A percentile compares a stretch with the other conserved stretches of the same genome.
Conservation (phyloP, 2,888 invertebrate species). For the Strigamia crassipes region DNA sequence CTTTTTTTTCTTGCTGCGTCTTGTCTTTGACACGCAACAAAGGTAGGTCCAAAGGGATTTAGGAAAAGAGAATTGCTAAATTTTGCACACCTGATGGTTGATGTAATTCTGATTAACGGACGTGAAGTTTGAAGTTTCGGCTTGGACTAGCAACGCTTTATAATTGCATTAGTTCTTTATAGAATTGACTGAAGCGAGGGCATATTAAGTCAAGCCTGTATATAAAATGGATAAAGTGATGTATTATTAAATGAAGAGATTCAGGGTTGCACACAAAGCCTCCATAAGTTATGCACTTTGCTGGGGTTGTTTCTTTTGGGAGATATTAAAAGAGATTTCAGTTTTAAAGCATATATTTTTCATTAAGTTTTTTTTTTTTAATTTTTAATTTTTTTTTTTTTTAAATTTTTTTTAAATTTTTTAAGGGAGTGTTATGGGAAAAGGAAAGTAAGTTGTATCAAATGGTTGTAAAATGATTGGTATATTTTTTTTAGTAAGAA, state of each 20-base stretch:
- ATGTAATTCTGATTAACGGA: slow-evolving; percentile 32
- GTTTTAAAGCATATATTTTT: slow-evolving; percentile 6
- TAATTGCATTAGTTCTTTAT: slow-evolving; percentile 34
- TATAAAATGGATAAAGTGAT: slow-evolving; percentile 37
- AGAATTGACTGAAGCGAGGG: slow-evolving; percentile 34
- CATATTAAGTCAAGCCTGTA: slow-evolving; percentile 19
- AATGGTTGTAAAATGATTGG: slow-evolving; percentile 27
- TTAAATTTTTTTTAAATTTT: not conserved
- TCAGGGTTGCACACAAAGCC: slow-evolving; percentile 20
- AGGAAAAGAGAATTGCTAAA: slow-evolving; percentile 6
- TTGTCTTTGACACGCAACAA: slow-evolving; percentile 38
- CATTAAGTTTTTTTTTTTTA: slow-evolving; percentile 1
- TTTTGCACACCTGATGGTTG: slow-evolving; percentile 28
- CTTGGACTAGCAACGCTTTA: not conserved
- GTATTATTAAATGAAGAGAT: slow-evolving; percentile 40
- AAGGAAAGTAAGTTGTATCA: not conserved
- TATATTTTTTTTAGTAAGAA: not conserved
- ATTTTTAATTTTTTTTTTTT: not conserved
- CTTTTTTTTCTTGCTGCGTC: slow-evolving; percentile 6
- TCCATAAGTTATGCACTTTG: slow-evolving; percentile 25
- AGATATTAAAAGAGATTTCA: slow-evolving; percentile 28
- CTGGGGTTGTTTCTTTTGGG: slow-evolving; percentile 15
- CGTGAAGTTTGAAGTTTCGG: not conserved
- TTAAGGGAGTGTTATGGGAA: not conserved
- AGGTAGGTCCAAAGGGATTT: slow-evolving; percentile 20